phyloP scores from a whole-genome alignment of 2,888 invertebrate species.

The Acrocyrtus sp. region DNA sequence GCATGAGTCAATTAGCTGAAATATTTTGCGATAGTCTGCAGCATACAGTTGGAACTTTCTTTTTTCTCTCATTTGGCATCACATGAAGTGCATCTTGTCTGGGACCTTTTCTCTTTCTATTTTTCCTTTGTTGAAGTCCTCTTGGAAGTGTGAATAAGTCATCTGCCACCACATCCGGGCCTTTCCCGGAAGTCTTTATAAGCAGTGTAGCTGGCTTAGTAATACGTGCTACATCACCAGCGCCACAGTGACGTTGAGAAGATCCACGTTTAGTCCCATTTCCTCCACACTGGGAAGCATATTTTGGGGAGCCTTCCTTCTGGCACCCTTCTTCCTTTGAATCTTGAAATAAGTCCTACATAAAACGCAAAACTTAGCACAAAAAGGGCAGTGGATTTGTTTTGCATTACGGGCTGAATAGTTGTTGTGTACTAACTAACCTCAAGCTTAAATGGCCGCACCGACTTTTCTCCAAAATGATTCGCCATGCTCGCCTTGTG shows the following conservation, averaged over 20 bases:
- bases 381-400: background rate
- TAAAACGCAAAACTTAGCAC: background rate
- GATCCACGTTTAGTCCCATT: slow-evolving; percentile 22
- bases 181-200: slow-evolving; percentile 50
- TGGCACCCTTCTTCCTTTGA: slow-evolving; percentile 4
- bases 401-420: background rate
- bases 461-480: slow-evolving; percentile 24
- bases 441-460: slow-evolving; percentile 55
- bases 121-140: slow-evolving; percentile 34
- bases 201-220: slow-evolving; percentile 52
- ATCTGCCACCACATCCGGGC: slow-evolving; percentile 57
- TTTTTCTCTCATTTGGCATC: slow-evolving; percentile 56
- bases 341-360: slow-evolving; percentile 38
- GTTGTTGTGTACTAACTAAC: slow-evolving; percentile 9
- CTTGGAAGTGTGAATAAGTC: slow-evolving; percentile 58
- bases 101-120: slow-evolving; percentile 42
- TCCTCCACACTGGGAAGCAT: slow-evolving; percentile 41
- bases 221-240: slow-evolving; percentile 49
- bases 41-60: slow-evolving; percentile 57
- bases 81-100: slow-evolving; percentile 46
- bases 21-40: no score
- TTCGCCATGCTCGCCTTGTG: no score
- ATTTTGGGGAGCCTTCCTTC: slow-evolving; percentile 3
- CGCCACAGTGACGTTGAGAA: slow-evolving; percentile 43
- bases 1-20: background rate